Base-by-base conservation (phyloP, 2,888 invertebrate species). In the Euphydryas editha region DNA sequence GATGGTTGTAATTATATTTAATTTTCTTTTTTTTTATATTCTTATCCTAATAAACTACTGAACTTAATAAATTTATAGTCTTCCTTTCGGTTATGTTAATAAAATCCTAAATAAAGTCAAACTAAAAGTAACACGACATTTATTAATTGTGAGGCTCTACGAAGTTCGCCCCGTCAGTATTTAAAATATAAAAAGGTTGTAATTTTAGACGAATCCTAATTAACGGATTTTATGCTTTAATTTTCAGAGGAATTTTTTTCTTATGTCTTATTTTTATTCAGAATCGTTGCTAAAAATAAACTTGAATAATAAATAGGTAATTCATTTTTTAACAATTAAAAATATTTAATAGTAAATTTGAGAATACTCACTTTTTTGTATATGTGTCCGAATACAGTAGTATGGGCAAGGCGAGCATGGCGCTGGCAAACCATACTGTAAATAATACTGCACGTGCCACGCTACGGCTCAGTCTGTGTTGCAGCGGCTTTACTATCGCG, bases 401-500 rank as follows among this genome's bases (percentile, higher is more conserved):
- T 79, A 96, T 96, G 0, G 98, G 98, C 18, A 95, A 87, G 0
- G 97, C 96, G 24, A 97, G 90, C 13, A 95, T 79, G 68, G 95
- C 94, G 74, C 97, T 96, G 0, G 95, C 93, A 54, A 95, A 83
- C 98, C 98, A 98, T 67, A 98, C 97, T 11, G 95, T 91, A 44
- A 94, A 87, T 18, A 98, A 94, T 8, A 95, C 95, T 18, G 95
- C 92, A 56, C 97, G 94, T 0, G 98, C 97, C 54, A 95, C 94
- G 18, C 94, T 93, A 49, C 96, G 94, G 18, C 97, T 96, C 89
- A 98, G 95, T 72, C 98, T 93, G 49, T 97, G 97, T 75, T 97
- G 95, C 15, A 98, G 90, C 0, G 98, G 98, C 80, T 96, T 95
- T 62, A 98, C 97, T 80, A 98, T 98, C 0, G 98, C 98, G 82